Evolutionary conservation across 2,888 invertebrate species (phyloP).

Genomic region (Silvanus unidentatus): DNA sequence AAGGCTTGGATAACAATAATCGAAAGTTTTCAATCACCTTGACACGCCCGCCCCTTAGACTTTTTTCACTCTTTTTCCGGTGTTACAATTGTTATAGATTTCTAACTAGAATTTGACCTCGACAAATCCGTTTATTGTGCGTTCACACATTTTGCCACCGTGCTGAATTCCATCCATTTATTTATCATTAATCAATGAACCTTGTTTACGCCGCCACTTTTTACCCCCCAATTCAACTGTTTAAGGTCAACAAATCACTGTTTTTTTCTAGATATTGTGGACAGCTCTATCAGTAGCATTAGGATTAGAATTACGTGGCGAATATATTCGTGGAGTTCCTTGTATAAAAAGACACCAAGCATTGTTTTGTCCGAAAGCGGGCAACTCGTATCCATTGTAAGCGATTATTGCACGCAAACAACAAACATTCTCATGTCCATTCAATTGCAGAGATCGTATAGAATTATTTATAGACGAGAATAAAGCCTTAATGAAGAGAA

Average conservation of each 20-base stretch:
- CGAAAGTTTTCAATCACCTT: slow-evolving; percentile 30
- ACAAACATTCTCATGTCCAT: no score
- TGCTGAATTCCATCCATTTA: no score
- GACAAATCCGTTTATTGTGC: no score
- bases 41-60: slow-evolving; percentile 27
- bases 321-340: slow-evolving; percentile 81
- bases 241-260: not conserved
- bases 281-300: slow-evolving; percentile 81
- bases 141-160: no score
- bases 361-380: slow-evolving; percentile 86
- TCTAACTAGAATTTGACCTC: no score
- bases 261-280: slow-evolving; percentile 73
- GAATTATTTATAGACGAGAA: slow-evolving; percentile 91
- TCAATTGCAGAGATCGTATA: slow-evolving; percentile 73
- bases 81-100: slow-evolving; percentile 6
- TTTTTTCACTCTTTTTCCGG: slow-evolving; percentile 21
- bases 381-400: slow-evolving; percentile 87
- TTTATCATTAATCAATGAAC: no score
- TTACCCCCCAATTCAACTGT: no score
- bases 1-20: slow-evolving; percentile 11
- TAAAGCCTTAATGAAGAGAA: slow-evolving; percentile 85
- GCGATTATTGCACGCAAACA: no score
- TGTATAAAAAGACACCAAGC: slow-evolving; percentile 87
- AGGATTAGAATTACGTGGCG: slow-evolving; percentile 80
- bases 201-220: no score